Evolutionary conservation across 2,888 invertebrate species (phyloP).

Genomic region (Eupithecia subumbrata): DNA sequence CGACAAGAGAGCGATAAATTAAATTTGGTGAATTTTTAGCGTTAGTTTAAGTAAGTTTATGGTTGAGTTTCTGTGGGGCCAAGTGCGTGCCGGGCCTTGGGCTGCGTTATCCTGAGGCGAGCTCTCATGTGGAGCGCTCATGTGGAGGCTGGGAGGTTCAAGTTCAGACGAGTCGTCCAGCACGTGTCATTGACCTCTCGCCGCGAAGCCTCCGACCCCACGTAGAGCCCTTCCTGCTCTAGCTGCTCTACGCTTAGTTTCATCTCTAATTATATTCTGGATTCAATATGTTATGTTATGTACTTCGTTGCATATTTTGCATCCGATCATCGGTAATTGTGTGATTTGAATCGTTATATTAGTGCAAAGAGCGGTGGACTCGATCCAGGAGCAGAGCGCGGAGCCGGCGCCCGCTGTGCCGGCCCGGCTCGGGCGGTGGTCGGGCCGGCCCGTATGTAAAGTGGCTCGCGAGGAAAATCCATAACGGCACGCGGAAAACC

Average conservation of each 20-base stretch:
- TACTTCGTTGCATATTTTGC: background rate
- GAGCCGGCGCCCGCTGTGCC: too few relatives aligned
- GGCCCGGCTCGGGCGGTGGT: slow-evolving; percentile 14
- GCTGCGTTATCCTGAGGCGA: background rate
- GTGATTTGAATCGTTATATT: background rate
- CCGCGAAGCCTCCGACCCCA: slow-evolving; percentile 50
- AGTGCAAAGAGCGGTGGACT: slow-evolving; percentile 4
- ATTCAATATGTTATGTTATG: background rate
- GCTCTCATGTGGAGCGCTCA: slow-evolving; percentile 46
- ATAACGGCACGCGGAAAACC: slow-evolving; percentile 83
- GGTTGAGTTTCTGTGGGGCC: background rate
- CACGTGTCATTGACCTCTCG: slow-evolving; percentile 56
- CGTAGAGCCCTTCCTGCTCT: slow-evolving; percentile 14
- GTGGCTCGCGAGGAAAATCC: slow-evolving; percentile 76
- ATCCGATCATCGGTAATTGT: background rate
- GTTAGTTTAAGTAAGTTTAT: background rate
- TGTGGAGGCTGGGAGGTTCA: slow-evolving; percentile 56
- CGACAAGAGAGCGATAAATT: background rate
- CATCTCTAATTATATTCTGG: background rate
- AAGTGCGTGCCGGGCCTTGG: background rate
- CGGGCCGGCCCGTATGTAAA: slow-evolving; percentile 68
- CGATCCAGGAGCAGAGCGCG: too few relatives aligned
- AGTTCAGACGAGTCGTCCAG: slow-evolving; percentile 55
- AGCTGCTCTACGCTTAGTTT: background rate
- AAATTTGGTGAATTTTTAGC: background rate